phyloP scores from a whole-genome alignment of 2,113 vertebrate genomes.

The Machaerirhynchus nigripectus region DNA sequence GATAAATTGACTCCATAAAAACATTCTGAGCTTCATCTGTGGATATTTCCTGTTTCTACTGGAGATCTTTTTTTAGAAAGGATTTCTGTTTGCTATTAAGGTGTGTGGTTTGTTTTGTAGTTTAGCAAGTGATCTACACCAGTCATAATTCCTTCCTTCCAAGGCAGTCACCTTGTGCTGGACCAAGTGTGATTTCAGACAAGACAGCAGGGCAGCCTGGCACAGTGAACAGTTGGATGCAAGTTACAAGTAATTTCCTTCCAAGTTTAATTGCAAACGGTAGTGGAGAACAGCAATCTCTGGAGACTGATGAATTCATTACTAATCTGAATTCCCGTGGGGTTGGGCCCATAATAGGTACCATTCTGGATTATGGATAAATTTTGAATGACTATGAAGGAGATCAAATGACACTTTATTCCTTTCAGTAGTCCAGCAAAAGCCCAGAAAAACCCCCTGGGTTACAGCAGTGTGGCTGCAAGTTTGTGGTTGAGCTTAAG shows the following conservation, averaged over 20 bases:
- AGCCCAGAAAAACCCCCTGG: not conserved
- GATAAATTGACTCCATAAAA: not conserved
- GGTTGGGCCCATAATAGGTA: not conserved
- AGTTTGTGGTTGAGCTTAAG: not conserved
- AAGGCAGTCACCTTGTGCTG: not conserved
- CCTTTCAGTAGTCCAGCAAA: not conserved
- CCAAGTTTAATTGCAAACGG: not conserved
- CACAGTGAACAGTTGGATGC: not conserved
- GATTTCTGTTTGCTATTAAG: not conserved
- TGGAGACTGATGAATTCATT: not conserved
- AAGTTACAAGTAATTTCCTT: not conserved
- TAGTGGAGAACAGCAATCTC: not conserved
- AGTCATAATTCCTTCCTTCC: not conserved
- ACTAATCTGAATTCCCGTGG: not conserved
- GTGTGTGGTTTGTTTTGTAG: not conserved
- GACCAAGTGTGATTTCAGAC: not conserved
- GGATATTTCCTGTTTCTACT: not conserved
- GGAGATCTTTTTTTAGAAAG: not conserved
- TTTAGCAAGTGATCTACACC: not conserved
- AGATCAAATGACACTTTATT: not conserved
- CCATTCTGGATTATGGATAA: not conserved
- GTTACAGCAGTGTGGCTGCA: not conserved
- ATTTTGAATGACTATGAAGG: not conserved
- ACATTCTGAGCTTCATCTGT: not conserved
- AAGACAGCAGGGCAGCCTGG: not conserved